phyloP scores from a whole-genome alignment of 2,113 vertebrate genomes.

The Patagioenas fasciata region DNA sequence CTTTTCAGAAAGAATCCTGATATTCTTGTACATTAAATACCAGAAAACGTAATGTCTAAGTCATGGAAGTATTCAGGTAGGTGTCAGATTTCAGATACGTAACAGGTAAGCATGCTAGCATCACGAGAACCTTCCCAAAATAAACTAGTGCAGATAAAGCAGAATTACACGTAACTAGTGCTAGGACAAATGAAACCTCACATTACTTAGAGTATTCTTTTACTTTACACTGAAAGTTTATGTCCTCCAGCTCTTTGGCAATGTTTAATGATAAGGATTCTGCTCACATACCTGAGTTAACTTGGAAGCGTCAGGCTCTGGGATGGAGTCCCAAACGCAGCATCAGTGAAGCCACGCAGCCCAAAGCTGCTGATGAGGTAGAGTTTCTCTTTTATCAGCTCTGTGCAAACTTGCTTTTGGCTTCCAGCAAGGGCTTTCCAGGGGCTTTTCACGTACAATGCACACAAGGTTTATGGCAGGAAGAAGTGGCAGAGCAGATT shows the following conservation, averaged over 20 bases:
- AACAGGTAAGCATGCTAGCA: background rate
- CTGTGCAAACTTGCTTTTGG: background rate
- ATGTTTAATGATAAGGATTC: background rate
- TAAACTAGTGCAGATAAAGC: background rate
- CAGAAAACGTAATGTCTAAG: background rate
- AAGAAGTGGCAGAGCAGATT: background rate
- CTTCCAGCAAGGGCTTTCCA: background rate
- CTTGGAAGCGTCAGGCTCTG: conserved; percentile 65
- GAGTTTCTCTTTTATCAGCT: background rate
- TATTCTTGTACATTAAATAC: background rate
- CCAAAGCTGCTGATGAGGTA: conserved; percentile 49
- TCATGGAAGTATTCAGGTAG: background rate
- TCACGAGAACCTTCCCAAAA: background rate
- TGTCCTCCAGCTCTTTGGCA: background rate
- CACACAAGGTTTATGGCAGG: background rate
- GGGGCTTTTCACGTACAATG: background rate
- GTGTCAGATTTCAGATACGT: background rate
- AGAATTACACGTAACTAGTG: background rate
- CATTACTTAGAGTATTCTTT: background rate
- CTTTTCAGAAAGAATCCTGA: background rate
- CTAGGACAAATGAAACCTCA: background rate
- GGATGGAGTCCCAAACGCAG: conserved; percentile 46
- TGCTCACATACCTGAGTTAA: conserved; percentile 62
- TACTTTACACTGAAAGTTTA: background rate
- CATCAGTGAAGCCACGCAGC: conserved; percentile 58